A percentile compares a stretch with the other conserved stretches of the same genome.
phyloP scores from a whole-genome alignment of 2,113 vertebrate species.

The Cryptotis parvus region DNA sequence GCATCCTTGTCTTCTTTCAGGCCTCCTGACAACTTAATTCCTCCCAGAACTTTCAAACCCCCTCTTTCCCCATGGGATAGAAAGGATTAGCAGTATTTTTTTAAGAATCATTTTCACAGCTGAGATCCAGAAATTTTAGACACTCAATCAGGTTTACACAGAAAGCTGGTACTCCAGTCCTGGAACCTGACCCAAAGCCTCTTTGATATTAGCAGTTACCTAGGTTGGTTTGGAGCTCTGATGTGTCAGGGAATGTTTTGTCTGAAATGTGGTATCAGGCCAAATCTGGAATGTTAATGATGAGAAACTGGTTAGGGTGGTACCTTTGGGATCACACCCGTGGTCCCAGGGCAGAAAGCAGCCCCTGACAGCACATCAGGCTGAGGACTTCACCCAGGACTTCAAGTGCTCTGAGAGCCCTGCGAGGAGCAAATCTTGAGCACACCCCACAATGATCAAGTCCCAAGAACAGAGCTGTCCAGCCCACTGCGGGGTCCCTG shows the following conservation, averaged over 20 bases:
- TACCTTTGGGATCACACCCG: not conserved
- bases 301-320: fast-evolving
- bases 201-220: not conserved
- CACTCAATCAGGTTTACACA: not conserved
- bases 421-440: not conserved
- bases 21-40: not conserved
- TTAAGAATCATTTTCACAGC: not conserved
- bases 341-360: not conserved
- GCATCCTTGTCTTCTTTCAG: not conserved
- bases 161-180: not conserved
- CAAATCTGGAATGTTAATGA: not conserved
- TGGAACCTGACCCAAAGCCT: not conserved
- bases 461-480: not conserved
- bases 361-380: not conserved
- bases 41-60: not conserved
- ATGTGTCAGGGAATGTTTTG: not conserved
- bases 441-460: too few species aligned
- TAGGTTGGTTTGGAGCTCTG: not conserved
- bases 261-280: not conserved
- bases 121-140: not conserved
- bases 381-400: not conserved
- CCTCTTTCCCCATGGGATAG: too few species aligned
- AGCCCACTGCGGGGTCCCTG: not conserved
- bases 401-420: not conserved
- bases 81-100: not conserved